Conservation (phyloP, 37 sponge, comb jelly and placozoan genomes). For the Mnemiopsis leidyi region DNA sequence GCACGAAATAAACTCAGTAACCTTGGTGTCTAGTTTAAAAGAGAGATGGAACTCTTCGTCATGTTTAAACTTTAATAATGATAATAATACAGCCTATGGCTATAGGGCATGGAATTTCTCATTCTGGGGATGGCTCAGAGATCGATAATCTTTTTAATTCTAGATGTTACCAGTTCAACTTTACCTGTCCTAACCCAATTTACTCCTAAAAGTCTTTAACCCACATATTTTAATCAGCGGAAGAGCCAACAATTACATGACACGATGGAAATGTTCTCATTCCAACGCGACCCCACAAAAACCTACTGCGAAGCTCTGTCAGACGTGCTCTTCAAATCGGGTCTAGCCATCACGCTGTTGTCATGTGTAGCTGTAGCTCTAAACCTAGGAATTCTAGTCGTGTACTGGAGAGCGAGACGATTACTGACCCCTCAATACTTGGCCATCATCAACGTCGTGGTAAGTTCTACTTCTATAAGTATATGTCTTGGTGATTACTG, state of each 20-base stretch:
- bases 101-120: no score
- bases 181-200: no score
- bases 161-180: no score
- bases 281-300: background rate
- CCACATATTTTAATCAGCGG: background rate
- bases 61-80: no score
- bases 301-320: background rate
- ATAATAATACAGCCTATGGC: no score
- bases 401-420: background rate
- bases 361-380: background rate
- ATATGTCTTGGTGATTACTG: background rate
- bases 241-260: background rate
- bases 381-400: background rate
- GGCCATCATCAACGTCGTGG: constrained; percentile 28
- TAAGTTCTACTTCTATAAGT: background rate
- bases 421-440: constrained; percentile 19
- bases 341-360: background rate
- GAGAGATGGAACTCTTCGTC: no score
- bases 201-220: no score
- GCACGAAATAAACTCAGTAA: no score
- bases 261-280: background rate
- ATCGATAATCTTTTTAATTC: no score
- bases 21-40: no score
- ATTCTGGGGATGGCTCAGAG: no score
- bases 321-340: background rate